Percentiles rank a stretch among this genome's conserved stretches.
phyloP scores from a whole-genome alignment of 2,888 invertebrate species.

The Melanostoma mellinum region DNA sequence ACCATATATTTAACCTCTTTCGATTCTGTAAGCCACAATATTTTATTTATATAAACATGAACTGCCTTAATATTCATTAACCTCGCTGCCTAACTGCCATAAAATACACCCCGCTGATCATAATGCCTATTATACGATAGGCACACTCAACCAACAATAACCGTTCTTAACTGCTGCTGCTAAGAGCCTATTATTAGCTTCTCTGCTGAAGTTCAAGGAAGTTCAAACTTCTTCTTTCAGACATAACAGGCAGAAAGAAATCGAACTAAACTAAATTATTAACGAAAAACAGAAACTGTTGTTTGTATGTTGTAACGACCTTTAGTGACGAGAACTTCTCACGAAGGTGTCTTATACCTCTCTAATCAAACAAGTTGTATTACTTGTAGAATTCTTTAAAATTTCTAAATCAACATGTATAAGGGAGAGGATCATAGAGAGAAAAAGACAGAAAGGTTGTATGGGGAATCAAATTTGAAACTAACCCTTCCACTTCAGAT shows the following conservation, averaged over 20 bases:
- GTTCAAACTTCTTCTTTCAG: constrained; percentile 13
- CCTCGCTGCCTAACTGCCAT: constrained; percentile 20
- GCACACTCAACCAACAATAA: constrained; percentile 1
- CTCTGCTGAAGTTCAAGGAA: constrained; percentile 44
- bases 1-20: constrained; percentile 11
- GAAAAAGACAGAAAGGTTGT: too few relatives aligned
- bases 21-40: not conserved
- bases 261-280: constrained; percentile 21
- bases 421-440: too few relatives aligned
- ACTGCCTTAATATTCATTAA: constrained; percentile 29
- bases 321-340: constrained; percentile 22
- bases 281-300: not conserved
- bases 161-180: not conserved
- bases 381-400: not conserved
- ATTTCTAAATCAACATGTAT: not conserved
- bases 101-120: constrained; percentile 4
- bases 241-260: constrained; percentile 9
- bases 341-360: not conserved
- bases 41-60: not conserved
- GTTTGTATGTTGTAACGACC: constrained; percentile 23
- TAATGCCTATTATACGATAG: not conserved
- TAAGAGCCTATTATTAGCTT: constrained; percentile 34
- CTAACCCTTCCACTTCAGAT: too few relatives aligned
- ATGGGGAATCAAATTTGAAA: too few relatives aligned
- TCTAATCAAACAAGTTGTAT: constrained; percentile 1